Conservation (phyloP, 2,888 invertebrate species). For the Salpingus planirostris region DNA sequence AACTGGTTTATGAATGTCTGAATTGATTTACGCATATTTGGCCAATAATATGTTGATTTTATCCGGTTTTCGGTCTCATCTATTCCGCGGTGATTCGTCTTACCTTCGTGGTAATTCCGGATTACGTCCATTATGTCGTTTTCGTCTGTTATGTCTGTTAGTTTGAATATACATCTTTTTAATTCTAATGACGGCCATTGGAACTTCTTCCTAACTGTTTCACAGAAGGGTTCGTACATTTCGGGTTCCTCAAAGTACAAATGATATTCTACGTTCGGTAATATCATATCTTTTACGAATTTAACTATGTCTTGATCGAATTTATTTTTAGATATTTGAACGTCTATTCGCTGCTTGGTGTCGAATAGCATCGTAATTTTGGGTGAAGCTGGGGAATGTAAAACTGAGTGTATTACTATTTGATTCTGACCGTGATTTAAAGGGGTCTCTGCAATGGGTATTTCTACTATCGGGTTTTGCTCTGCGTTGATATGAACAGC, state of each 20-base stretch:
- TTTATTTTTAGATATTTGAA: slow-evolving; percentile 14
- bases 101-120: background rate
- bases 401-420: background rate
- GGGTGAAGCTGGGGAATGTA: background rate
- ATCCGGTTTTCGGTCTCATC: background rate
- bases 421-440: background rate
- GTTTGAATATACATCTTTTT: background rate
- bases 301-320: slow-evolving; percentile 11
- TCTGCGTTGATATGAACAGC: background rate
- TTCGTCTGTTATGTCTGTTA: background rate
- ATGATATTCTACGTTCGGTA: slow-evolving; percentile 1
- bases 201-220: background rate
- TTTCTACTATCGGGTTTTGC: background rate
- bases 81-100: slow-evolving; percentile 1
- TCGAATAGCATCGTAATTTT: slow-evolving; percentile 6
- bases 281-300: slow-evolving; percentile 11
- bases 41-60: background rate
- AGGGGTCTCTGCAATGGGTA: background rate
- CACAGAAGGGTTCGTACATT: background rate
- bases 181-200: background rate
- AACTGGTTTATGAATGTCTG: background rate
- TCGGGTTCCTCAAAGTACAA: background rate
- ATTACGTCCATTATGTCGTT: background rate
- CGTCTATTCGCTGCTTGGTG: slow-evolving; percentile 9
- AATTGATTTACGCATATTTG: background rate